Base-by-base conservation (phyloP, 1,140 invertebrate species). In the Drosophila malerkotliana region DNA sequence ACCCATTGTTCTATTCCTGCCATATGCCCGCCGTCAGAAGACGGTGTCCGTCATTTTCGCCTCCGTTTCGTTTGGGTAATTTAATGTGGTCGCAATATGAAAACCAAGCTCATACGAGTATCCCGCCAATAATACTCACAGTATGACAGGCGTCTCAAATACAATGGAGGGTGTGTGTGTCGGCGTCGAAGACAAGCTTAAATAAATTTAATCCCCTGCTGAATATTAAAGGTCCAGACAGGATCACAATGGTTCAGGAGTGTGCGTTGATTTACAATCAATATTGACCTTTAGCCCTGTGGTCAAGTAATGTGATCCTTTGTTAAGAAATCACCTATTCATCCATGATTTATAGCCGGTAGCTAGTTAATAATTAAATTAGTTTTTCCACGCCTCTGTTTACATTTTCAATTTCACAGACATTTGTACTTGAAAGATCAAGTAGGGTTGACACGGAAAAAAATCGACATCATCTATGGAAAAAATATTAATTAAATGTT, bases 21-120 rank as follows among this genome's bases (percentile, higher is more conserved):
- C 77, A 85, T 85, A 85, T 85, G 81, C 64, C 74, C 63, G 54
- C 53, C 72, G 69, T 85, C 82, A 71, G 48, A 58, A 64, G 49
- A 76, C 59, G 54, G 49, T 26, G 30, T 41, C 64, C 32, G 45
- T 63, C 41, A 44, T 18, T 15, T 18, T 15, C 41, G 41, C 41
- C 41, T 44, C 41, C 37, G 52, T 5, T 14, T 59, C 28, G 47
- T 63, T 41, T 64, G 28, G 61, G 57, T 52, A 39, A 55, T 52
- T 72, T 58, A 21, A 41, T 79, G 77, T 60, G 72, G 77, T 61
- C 45, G 66, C 7, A 32, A 30, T 54, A 44, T 59, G 49, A 64
- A 62, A 75, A 75, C 69, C 61, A 69, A 67, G 56, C 32, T 10
- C 32, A 32, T 9, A 10, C 32, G 32, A 32, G 32, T 44, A 18